Base-by-base conservation (phyloP, 2,797 vertebrate species). In the Sciaenops ocellatus region DNA sequence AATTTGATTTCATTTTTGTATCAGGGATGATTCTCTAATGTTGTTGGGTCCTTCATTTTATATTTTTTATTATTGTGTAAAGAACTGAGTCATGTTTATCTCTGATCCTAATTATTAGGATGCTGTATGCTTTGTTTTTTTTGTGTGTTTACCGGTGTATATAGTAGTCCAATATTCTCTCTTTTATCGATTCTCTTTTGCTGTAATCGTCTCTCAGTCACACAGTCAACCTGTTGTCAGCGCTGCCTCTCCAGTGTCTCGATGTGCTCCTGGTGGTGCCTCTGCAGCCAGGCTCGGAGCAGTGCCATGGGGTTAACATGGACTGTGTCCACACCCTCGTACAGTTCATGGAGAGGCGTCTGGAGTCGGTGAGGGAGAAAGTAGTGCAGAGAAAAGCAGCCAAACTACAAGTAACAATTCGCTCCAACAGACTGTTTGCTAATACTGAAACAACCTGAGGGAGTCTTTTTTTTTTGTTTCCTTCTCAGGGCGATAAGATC, bases 261-360 rank as follows among this genome's bases (percentile, higher is more conserved):
- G 92, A 95, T 4, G 94, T 95, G 76, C 90, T 95, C 74, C 89
- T 96, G 76, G 77, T 47, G 12, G 91, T 86, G 13, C 90, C 92
- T 48, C 82, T 69, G 67, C 44, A 57, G 20, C 76, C 78, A 1
- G 46, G 69, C 48, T 95, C 95, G 0, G 76, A 87, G 69, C 90
- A 95, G 88, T 93, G 91, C 46, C 66, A 89, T 9, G 95, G 95
- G 6, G 91, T 96, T 86, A 96, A 96, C 90, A 96, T 96, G 96
- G 96, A 96, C 89, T 95, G 94, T 22, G 95, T 96, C 56, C 93
- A 95, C 77, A 85, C 74, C 20, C 86, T 96, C 76, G 79, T 96
- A 76, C 55, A 84, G 28, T 96, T 96, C 90, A 95, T 96, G 94
- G 94, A 96, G 84, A 92, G 80, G 59, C 94, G 94, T 42, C 90